Evolutionary conservation across 2,888 invertebrate species (phyloP).

Genomic region (Mechanitis messenoides): DNA sequence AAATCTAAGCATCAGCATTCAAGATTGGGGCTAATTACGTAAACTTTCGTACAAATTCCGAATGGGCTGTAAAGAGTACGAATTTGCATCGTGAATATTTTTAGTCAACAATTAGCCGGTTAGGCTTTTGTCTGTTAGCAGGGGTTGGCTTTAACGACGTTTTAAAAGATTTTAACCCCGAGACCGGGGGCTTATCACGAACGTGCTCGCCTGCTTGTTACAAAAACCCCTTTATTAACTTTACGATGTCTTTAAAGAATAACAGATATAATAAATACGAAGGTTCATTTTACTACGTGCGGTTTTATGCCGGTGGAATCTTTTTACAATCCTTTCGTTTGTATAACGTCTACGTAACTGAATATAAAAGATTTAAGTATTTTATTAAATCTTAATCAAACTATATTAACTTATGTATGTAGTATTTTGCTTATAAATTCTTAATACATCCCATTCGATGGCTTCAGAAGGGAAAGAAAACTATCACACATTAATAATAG

Average conservation of each 20-base stretch:
- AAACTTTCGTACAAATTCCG: constrained; percentile 71
- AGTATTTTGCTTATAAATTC: neutral
- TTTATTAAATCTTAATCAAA: neutral
- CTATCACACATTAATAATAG: too few relatives aligned
- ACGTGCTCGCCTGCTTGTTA: constrained; percentile 63
- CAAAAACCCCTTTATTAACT: constrained; percentile 75
- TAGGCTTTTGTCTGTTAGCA: constrained; percentile 66
- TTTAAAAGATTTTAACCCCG: constrained; percentile 71
- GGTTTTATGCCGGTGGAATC: constrained; percentile 53
- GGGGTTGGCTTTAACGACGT: constrained; percentile 73
- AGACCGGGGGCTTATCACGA: constrained; percentile 67
- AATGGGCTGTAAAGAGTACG: constrained; percentile 72
- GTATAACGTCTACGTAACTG: constrained; percentile 11
- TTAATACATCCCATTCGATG: neutral
- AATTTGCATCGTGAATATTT: constrained; percentile 75
- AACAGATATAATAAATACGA: constrained; percentile 71
- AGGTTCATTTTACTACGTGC: constrained; percentile 56
- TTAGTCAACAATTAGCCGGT: constrained; percentile 73
- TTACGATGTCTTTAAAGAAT: constrained; percentile 71
- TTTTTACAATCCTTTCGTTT: constrained; percentile 50
- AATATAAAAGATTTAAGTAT: neutral
- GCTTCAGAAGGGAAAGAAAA: neutral
- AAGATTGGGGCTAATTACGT: constrained; percentile 55
- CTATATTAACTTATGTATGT: neutral
- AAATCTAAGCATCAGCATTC: constrained; percentile 28